These are phyloP conservation scores for Eupithecia insigniata DNA, from an alignment of 2,888 invertebrate genomes.

Conservation along the genomic window DNA sequence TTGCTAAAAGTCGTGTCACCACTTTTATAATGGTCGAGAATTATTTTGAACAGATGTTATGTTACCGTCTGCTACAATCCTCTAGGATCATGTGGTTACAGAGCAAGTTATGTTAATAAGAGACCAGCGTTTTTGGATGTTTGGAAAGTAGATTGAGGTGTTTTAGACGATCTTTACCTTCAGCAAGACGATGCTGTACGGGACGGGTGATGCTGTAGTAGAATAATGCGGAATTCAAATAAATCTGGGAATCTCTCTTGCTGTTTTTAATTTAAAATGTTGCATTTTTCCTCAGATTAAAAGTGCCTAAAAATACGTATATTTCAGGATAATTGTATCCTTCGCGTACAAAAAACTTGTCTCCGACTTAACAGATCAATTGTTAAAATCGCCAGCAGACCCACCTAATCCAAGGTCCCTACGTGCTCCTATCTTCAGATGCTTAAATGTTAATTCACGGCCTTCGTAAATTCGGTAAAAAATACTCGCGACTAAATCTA, in stretches of 20 bases:
- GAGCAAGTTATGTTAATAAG: not conserved
- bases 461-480: not conserved
- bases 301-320: not conserved
- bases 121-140: not conserved
- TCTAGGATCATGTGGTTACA: not conserved
- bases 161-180: not conserved
- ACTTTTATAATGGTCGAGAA: not conserved
- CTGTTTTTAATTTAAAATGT: not conserved
- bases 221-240: not conserved
- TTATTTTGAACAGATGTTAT: not conserved
- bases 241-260: not conserved
- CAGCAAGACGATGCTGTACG: not conserved
- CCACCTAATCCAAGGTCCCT: slow-evolving; percentile 17
- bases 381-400: slow-evolving; percentile 30
- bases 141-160: not conserved
- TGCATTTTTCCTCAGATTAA: not conserved
- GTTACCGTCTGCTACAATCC: not conserved
- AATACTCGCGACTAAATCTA: slow-evolving; percentile 2
- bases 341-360: slow-evolving; percentile 20
- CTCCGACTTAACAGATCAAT: slow-evolving; percentile 31
- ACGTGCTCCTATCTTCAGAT: slow-evolving; percentile 24
- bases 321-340: slow-evolving; percentile 17
- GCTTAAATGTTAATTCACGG: slow-evolving; percentile 33
- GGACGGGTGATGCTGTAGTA: no score
- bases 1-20: slow-evolving; percentile 17